Evolutionary conservation across 2,113 vertebrate genomes (phyloP).

Genomic region (Eupsittula cactorum): DNA sequence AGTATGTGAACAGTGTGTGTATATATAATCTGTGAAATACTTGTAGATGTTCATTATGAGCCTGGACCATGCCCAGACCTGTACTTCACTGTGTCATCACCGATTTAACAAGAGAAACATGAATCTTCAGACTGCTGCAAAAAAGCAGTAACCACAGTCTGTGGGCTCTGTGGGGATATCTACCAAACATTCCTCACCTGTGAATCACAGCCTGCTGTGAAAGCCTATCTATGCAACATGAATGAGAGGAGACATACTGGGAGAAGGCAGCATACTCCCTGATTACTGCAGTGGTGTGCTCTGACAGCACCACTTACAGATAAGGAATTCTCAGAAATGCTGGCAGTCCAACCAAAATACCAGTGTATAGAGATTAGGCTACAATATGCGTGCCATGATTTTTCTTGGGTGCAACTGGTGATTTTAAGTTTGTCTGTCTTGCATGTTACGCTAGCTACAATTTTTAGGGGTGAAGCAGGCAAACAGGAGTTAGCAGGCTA

Average conservation of each 20-base stretch:
- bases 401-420: not conserved
- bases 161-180: not conserved
- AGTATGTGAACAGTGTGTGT: not conserved
- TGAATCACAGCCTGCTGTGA: constrained; percentile 51
- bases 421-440: not conserved
- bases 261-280: not conserved
- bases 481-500: not conserved
- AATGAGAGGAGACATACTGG: not conserved
- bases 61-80: not conserved
- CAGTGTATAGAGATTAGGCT: not conserved
- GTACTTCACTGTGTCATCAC: not conserved
- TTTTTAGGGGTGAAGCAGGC: not conserved
- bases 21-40: not conserved
- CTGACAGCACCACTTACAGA: not conserved
- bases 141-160: not conserved
- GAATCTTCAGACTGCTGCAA: constrained; percentile 10
- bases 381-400: not conserved
- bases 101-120: not conserved
- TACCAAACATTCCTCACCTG: constrained; percentile 26
- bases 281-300: rapidly evolving
- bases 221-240: constrained; percentile 14
- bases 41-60: not conserved
- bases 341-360: not conserved
- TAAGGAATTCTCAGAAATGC: not conserved
- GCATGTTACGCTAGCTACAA: not conserved